A percentile compares a stretch with the other conserved stretches of the same genome.
Evolutionary conservation across 1,140 invertebrate genomes (phyloP).

Genomic region (Platorchestia sp.): DNA sequence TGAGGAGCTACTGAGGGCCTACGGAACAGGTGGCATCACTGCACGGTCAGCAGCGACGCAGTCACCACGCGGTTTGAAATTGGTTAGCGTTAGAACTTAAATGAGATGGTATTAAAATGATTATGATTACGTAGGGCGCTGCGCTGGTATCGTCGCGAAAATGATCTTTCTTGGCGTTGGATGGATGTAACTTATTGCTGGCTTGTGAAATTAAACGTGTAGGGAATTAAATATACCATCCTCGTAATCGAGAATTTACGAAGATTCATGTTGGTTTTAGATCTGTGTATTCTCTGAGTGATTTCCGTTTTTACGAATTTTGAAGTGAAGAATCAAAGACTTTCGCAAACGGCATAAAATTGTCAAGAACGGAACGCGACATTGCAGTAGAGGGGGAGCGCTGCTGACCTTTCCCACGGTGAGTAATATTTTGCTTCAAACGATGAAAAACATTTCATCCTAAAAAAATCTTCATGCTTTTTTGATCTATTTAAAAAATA

Average conservation of each 20-base stretch:
- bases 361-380: not conserved
- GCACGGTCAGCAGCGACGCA: not conserved
- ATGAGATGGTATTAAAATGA: not conserved
- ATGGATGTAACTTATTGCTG: not conserved
- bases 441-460: no score
- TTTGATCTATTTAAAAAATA: no score
- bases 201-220: not conserved
- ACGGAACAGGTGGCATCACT: slow-evolving; percentile 30
- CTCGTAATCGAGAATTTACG: not conserved
- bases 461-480: no score
- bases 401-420: not conserved
- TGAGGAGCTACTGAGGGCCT: not conserved
- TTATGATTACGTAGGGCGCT: not conserved
- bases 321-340: not conserved
- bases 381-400: not conserved
- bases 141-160: not conserved
- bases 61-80: not conserved
- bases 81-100: not conserved
- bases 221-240: not conserved
- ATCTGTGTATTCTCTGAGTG: not conserved
- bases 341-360: not conserved
- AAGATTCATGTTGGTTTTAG: not conserved
- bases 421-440: not conserved
- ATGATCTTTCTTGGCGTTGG: not conserved
- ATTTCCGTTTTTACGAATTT: not conserved